Percentiles rank a stretch among this genome's conserved stretches.
phyloP scores from a whole-genome alignment of 1,140 invertebrate species.

The Lanistes nyassanus region DNA sequence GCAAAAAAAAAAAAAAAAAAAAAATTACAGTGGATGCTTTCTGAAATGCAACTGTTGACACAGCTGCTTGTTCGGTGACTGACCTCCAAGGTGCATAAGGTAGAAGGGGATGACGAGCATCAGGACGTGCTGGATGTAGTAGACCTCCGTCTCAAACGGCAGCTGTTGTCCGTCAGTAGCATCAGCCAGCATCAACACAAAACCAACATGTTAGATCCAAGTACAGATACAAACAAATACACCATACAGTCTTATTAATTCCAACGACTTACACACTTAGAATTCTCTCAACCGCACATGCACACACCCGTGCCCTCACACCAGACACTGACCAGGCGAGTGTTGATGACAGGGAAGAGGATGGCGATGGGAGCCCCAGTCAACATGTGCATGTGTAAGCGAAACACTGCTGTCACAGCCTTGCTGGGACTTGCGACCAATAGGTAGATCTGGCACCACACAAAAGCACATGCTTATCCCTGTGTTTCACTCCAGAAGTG shows the following conservation, averaged over 20 bases:
- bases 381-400: slow-evolving; percentile 89
- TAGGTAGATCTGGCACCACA: slow-evolving; percentile 80
- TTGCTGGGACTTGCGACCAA: slow-evolving; percentile 85
- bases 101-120: slow-evolving; percentile 94
- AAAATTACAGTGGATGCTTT: too few relatives aligned
- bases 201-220: too few relatives aligned
- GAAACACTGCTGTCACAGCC: slow-evolving; percentile 82
- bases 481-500: too few relatives aligned
- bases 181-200: too few relatives aligned
- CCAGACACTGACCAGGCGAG: slow-evolving; percentile 78
- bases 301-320: too few relatives aligned
- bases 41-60: too few relatives aligned
- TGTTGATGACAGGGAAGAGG: slow-evolving; percentile 91
- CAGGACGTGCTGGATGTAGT: slow-evolving; percentile 92
- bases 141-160: slow-evolving; percentile 88
- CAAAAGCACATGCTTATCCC: neutral
- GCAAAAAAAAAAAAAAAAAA: slow-evolving; percentile 26
- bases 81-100: slow-evolving; percentile 86
- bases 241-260: neutral
- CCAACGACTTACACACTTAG: neutral
- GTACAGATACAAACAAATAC: neutral
- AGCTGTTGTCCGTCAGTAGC: too few relatives aligned
- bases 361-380: slow-evolving; percentile 91
- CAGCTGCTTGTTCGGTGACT: slow-evolving; percentile 33
- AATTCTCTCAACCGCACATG: neutral